Evolutionary conservation across 2,888 invertebrate genomes (phyloP).

Genomic region (Sepioteuthis lessoniana): DNA sequence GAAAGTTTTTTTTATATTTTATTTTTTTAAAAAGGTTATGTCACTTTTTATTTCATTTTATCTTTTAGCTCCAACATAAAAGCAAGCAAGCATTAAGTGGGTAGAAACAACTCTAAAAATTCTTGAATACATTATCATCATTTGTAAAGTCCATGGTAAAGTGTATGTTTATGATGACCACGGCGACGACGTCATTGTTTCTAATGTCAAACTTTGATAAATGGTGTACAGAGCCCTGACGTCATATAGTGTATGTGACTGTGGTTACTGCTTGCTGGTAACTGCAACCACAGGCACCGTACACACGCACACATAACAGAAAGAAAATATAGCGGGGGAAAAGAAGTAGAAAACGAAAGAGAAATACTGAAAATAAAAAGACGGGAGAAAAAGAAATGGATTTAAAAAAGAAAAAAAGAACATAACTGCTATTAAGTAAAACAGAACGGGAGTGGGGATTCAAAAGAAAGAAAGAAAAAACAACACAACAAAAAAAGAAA

Average conservation of each 20-base stretch:
- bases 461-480: no score
- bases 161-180: neutral
- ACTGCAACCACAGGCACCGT: neutral
- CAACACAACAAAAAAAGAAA: no score
- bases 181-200: neutral
- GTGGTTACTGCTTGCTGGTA: neutral
- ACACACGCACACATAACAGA: neutral
- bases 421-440: no score
- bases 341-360: neutral
- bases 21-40: no score
- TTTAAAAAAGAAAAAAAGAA: no score
- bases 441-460: no score
- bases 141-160: neutral
- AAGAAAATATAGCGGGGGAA: neutral
- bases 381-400: neutral
- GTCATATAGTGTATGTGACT: neutral
- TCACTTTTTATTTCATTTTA: no score
- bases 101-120: neutral
- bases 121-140: neutral
- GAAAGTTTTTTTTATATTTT: no score
- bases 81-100: no score
- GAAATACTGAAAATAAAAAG: neutral
- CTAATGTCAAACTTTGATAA: neutral
- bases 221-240: neutral
- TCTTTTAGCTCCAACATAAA: no score